Base-by-base conservation (phyloP, 2,888 invertebrate species). In the Luffia ferchaultella region DNA sequence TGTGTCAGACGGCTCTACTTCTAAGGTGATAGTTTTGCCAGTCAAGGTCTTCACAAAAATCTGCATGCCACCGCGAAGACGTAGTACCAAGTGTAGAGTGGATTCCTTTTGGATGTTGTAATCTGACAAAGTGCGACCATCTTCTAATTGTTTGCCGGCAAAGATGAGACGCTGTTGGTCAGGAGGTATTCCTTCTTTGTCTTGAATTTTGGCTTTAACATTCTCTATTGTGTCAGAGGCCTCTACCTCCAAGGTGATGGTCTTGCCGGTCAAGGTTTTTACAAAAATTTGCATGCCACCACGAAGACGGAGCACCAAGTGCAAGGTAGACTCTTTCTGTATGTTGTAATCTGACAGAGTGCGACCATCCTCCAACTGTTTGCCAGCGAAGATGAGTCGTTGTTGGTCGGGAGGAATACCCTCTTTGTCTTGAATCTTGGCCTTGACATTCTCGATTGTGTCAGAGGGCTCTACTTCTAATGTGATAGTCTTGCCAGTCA, bases 201-300 rank as follows among this genome's bases (percentile, higher is more conserved):
- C 57, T 7, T 57, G 57, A 9, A 57, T 57, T 16, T 57, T 57
- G 2, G 57, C 57, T 1, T 57, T 57, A 0, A 57, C 57, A 51
- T 57, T 57, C 2, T 57, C 57, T 42, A 57, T 57, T 1, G 57
- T 55, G 16, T 57, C 57, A 9, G 74, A 71, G 0, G 74, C 52
- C 1, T 74, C 74, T 0, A 74, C 74, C 2, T 75, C 74, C 0
- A 75, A 50, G 0, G 74, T 74, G 7, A 75, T 74, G 0, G 74
- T 75, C 1, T 75, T 75, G 0, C 74, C 74, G 1, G 74, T 74
- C 0, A 74, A 48, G 0, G 74, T 74, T 15, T 74, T 74, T 0
- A 77, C 76, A 19, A 76, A 76, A 0, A 76, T 76, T 49, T 76
- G 76, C 76, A 76, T 76, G 17, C 76, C 76, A 42, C 68, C 74